Percentiles rank a stretch among this genome's conserved stretches.
phyloP scores from a whole-genome alignment of 2,113 vertebrate species.

The Mobula hypostoma region DNA sequence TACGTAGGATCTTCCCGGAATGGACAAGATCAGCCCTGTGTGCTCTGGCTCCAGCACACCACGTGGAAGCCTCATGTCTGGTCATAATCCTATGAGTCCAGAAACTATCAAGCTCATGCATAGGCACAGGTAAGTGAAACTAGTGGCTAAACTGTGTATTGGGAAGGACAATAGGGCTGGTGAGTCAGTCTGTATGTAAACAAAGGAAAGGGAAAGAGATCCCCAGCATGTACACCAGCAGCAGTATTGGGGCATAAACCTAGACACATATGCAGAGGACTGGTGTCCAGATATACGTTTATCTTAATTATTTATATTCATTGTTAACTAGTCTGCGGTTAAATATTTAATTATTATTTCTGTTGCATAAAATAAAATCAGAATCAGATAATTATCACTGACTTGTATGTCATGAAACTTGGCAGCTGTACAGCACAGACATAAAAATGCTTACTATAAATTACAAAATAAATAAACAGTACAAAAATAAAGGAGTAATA shows the following conservation, averaged over 20 bases:
- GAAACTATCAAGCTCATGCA: conserved; percentile 81
- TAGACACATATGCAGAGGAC: no score
- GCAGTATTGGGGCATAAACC: conserved; percentile 57
- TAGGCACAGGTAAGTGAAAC: conserved; percentile 71
- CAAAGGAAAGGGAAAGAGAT: conserved; percentile 66
- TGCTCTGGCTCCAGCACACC: conserved; percentile 73
- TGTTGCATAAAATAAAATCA: no score
- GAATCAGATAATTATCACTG: no score
- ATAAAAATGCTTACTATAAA: no score
- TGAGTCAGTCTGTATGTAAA: conserved; percentile 73
- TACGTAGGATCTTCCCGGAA: conserved; percentile 74
- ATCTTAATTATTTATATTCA: no score
- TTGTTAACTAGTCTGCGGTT: background rate
- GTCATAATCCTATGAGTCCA: conserved; percentile 79
- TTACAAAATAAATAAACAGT: no score
- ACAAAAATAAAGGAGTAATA: no score
- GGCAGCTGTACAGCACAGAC: no score
- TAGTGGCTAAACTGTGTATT: background rate
- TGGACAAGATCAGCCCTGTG: conserved; percentile 78
- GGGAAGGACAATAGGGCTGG: conserved; percentile 41
- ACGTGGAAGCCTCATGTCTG: conserved; percentile 67
- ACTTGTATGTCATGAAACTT: no score
- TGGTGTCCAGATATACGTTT: no score
- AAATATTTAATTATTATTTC: background rate
- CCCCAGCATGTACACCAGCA: conserved; percentile 46